These are phyloP conservation scores for Ctenodactylus gundi DNA, from an alignment of 2,113 vertebrate genomes.

Conservation along the genomic window DNA sequence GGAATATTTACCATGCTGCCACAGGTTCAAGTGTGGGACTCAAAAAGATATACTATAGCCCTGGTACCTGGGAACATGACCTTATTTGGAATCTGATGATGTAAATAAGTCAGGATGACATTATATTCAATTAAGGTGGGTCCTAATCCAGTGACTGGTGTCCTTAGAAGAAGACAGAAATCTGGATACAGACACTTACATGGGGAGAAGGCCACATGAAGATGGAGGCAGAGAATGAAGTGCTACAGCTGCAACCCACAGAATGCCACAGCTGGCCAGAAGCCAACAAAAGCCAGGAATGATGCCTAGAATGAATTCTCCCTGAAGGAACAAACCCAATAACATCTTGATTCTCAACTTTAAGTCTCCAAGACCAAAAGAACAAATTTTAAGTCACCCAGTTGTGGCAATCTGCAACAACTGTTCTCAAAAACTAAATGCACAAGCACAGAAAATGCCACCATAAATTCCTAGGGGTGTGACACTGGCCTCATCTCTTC, in stretches of 20 bases:
- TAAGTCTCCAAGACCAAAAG: not conserved
- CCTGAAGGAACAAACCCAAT: not conserved
- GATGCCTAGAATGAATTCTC: not conserved
- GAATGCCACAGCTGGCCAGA: not conserved
- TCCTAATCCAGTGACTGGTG: not conserved
- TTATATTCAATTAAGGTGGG: not conserved
- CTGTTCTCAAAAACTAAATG: not conserved
- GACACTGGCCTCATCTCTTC: not conserved
- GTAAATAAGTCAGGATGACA: not conserved
- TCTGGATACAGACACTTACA: not conserved
- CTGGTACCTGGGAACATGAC: not conserved
- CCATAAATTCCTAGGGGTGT: not conserved
- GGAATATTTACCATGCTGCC: fast-evolving
- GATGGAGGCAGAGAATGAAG: not conserved
- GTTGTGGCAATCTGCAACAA: not conserved
- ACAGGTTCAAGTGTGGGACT: not conserved
- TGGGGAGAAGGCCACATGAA: not conserved
- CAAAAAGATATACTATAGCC: not conserved
- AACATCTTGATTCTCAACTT: not conserved
- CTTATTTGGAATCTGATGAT: not conserved
- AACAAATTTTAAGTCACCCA: not conserved
- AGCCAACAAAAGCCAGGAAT: not conserved
- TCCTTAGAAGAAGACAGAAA: not conserved
- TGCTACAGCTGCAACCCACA: fast-evolving
- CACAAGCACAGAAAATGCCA: fast-evolving